These are phyloP conservation scores for Molossus alvarezi DNA, from an alignment of 2,797 vertebrate species.

Conservation along the genomic window DNA sequence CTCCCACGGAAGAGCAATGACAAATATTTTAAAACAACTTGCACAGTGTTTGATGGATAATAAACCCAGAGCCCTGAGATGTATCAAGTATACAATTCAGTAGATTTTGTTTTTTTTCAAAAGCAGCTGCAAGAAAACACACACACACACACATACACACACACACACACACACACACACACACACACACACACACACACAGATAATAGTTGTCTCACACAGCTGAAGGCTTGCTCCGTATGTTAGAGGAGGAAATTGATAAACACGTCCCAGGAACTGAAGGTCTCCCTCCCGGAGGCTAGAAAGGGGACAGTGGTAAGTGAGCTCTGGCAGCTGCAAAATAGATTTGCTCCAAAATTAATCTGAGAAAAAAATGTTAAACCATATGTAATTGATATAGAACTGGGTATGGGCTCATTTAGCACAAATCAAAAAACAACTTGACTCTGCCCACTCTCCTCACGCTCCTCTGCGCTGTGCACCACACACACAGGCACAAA, in stretches of 20 bases:
- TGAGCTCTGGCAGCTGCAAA: constrained; percentile 50
- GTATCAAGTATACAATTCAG: constrained; percentile 78
- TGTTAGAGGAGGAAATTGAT: constrained; percentile 59
- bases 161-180: neutral
- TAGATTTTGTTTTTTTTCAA: constrained; percentile 76
- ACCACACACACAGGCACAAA: neutral
- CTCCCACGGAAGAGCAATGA: constrained; percentile 70
- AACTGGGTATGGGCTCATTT: neutral
- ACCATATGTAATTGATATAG: neutral
- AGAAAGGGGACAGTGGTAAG: neutral
- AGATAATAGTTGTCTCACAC: constrained; percentile 61
- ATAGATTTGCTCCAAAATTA: constrained; percentile 64
- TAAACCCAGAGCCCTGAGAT: constrained; percentile 70
- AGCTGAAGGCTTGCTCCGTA: constrained; percentile 44
- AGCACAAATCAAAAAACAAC: neutral
- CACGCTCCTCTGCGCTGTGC: neutral
- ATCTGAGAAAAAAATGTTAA: constrained; percentile 60
- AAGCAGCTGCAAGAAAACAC: constrained; percentile 66
- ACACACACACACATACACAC: neutral
- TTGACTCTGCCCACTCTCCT: neutral
- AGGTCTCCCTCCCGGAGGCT: constrained; percentile 37
- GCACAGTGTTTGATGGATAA: constrained; percentile 80
- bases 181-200: neutral
- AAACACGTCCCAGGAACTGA: constrained; percentile 70
- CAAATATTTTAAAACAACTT: constrained; percentile 78